phyloP scores from a whole-genome alignment of 2,113 vertebrate species.

The Lycocorax pyrrhopterus region DNA sequence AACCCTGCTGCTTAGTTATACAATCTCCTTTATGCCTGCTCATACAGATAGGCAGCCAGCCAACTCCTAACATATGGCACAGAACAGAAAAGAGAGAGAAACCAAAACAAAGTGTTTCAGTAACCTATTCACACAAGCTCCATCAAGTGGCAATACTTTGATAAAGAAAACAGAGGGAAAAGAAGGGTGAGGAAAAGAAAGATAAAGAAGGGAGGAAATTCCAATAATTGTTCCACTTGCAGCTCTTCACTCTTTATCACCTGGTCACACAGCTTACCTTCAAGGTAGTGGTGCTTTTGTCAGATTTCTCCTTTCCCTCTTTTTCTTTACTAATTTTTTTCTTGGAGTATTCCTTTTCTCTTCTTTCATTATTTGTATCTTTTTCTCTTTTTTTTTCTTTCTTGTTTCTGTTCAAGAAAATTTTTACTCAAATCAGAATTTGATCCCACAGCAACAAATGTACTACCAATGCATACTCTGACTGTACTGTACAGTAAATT shows the following conservation, averaged over 20 bases:
- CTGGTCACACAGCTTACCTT: background rate
- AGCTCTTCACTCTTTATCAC: background rate
- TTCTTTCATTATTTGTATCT: background rate
- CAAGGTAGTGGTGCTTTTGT: background rate
- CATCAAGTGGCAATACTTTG: background rate
- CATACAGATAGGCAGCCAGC: background rate
- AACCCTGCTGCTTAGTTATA: background rate
- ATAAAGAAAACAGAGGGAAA: background rate
- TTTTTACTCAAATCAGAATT: background rate
- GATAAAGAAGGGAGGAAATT: background rate
- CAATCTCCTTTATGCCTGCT: background rate
- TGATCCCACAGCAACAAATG: background rate
- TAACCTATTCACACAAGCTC: background rate
- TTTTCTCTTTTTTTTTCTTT: background rate
- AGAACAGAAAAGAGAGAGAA: background rate
- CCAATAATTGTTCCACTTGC: background rate
- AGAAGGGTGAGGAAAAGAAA: background rate
- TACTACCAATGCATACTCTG: background rate
- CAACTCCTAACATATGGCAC: background rate
- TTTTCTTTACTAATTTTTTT: background rate
- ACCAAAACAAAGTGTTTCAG: background rate
- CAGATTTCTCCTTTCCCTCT: background rate
- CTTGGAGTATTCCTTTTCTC: background rate
- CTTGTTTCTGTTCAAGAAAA: background rate
- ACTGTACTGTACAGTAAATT: background rate